These are phyloP conservation scores for Dysidea cf. avara DNA, from an alignment of 37 sponge, comb jelly and placozoan genomes.

Conservation along the genomic window DNA sequence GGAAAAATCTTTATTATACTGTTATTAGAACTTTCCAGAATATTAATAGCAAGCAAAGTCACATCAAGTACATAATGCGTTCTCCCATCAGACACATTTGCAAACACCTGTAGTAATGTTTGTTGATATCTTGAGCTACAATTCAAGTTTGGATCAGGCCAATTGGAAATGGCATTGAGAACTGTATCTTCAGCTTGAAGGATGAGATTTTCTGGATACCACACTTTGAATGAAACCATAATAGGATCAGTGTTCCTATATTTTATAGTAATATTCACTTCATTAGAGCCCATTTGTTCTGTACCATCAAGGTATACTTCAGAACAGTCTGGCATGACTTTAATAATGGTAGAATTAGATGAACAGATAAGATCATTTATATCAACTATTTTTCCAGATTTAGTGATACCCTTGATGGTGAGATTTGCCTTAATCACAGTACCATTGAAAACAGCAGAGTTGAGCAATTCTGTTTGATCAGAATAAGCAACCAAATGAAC, in stretches of 20 bases:
- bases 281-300: conserved; percentile 40
- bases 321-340: conserved; percentile 48
- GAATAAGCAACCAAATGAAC: not conserved
- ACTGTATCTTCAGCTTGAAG: conserved; percentile 19
- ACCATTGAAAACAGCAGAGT: not conserved
- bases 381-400: too few relatives aligned
- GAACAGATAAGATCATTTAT: conserved; percentile 20
- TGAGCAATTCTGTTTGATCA: not conserved
- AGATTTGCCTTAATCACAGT: not conserved
- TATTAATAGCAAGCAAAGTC: conserved; percentile 21
- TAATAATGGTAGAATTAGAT: conserved; percentile 14
- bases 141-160: not conserved
- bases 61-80: not conserved
- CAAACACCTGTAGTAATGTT: not conserved
- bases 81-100: not conserved
- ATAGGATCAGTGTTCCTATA: not conserved
- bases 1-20: not conserved
- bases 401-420: too few relatives aligned
- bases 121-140: not conserved
- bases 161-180: conserved; percentile 31
- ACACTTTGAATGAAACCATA: conserved; percentile 36
- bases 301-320: conserved; percentile 49
- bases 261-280: conserved; percentile 24
- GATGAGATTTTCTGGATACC: conserved; percentile 19
- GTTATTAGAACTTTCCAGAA: conserved; percentile 1